Evolutionary conservation across 2,797 vertebrate genomes (phyloP).

Genomic region (Mus caroli): DNA sequence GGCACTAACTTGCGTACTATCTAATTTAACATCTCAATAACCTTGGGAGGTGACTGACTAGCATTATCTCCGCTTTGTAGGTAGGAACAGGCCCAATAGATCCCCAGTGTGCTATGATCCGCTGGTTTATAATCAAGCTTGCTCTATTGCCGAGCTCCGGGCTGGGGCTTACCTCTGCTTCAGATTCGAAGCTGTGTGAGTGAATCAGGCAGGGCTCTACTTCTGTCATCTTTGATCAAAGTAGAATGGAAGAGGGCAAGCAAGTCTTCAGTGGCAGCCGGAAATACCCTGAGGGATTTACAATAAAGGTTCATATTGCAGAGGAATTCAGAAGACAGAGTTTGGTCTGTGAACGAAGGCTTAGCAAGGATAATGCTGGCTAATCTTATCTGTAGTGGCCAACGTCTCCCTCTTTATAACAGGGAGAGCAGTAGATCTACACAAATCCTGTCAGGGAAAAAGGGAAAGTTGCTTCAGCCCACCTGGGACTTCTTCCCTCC

Average conservation of each 20-base stretch:
- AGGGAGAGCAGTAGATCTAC: neutral
- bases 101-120: neutral
- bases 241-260: neutral
- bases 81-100: neutral
- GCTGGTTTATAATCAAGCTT: neutral
- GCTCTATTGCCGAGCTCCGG: neutral
- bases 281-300: conserved; percentile 42
- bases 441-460: neutral
- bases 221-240: conserved; percentile 30
- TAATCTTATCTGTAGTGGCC: conserved; percentile 32
- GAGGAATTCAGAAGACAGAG: conserved; percentile 2
- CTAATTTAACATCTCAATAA: neutral
- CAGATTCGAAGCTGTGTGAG: conserved; percentile 12
- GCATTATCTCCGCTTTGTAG: neutral
- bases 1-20: neutral
- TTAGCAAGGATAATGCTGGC: neutral
- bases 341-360: neutral
- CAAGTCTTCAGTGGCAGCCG: neutral
- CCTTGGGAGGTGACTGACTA: neutral
- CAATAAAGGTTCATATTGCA: neutral
- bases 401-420: neutral
- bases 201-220: neutral
- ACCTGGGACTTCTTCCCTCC: neutral
- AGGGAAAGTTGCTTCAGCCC: neutral
- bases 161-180: neutral